These are phyloP conservation scores for Trachelus stipa DNA, from an alignment of 2,888 invertebrate genomes.

Conservation along the genomic window DNA sequence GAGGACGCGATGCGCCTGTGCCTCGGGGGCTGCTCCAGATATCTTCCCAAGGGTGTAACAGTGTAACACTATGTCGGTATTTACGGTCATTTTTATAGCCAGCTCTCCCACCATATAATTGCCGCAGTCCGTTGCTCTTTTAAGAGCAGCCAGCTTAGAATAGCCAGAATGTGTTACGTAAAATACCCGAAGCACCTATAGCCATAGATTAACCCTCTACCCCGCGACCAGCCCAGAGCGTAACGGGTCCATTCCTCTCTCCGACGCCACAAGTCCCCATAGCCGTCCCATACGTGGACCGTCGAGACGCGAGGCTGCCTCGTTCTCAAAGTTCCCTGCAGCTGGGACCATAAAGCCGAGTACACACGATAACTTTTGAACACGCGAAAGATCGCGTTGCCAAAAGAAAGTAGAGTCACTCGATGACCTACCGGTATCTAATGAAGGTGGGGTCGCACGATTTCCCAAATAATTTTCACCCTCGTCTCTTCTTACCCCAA, in stretches of 20 bases:
- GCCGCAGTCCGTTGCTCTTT: constrained; percentile 30
- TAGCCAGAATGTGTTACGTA: background rate
- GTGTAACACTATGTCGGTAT: constrained; percentile 40
- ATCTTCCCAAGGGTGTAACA: constrained; percentile 30
- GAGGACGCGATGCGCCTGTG: constrained; percentile 32
- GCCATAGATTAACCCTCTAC: background rate
- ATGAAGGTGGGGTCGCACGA: background rate
- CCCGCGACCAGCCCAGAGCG: background rate
- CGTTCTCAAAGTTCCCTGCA: background rate
- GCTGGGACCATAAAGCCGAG: background rate
- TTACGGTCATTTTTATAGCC: constrained; percentile 60
- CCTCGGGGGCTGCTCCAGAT: constrained; percentile 37
- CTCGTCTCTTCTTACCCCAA: background rate
- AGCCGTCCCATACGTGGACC: background rate
- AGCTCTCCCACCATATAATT: constrained; percentile 48
- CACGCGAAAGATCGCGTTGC: background rate
- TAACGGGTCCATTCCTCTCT: background rate
- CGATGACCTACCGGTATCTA: background rate
- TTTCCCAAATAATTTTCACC: background rate
- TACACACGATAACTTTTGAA: background rate
- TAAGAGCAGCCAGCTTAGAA: constrained; percentile 24
- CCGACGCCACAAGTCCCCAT: background rate
- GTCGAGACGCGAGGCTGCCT: background rate
- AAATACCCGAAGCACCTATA: background rate
- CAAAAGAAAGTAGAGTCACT: background rate